Conservation (phyloP, 1,140 invertebrate species). For the Microplitis mediator region DNA sequence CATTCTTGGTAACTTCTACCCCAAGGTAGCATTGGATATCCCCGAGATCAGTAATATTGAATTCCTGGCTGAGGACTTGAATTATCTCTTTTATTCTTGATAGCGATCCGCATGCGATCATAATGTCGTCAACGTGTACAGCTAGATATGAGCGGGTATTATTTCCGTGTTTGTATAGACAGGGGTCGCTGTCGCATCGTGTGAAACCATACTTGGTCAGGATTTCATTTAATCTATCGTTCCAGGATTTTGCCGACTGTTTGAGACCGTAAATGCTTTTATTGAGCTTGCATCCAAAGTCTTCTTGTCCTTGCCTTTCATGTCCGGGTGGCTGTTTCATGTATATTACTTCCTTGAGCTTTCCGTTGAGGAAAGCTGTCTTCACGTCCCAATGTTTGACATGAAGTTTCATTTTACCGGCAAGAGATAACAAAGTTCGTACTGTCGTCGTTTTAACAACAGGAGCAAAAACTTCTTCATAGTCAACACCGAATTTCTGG, state of each 20-base stretch:
- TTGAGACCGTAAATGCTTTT: constrained; percentile 46
- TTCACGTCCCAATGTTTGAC: not conserved
- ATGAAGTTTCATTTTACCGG: not conserved
- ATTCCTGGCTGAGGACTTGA: too few relatives aligned
- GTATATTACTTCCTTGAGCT: not conserved
- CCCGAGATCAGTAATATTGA: too few relatives aligned
- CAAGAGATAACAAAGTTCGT: not conserved
- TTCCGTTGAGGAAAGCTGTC: not conserved
- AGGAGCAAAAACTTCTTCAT: not conserved
- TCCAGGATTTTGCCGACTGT: constrained; percentile 48
- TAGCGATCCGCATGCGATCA: not conserved
- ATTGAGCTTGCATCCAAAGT: constrained; percentile 41
- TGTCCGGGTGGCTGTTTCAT: not conserved
- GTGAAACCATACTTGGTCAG: not conserved
- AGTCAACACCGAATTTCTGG: not conserved
- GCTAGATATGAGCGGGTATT: not conserved
- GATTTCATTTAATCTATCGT: constrained; percentile 30
- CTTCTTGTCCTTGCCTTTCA: not conserved
- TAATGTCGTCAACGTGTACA: not conserved
- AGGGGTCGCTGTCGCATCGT: not conserved
- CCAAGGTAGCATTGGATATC: too few relatives aligned
- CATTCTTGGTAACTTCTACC: too few relatives aligned
- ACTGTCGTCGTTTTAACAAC: not conserved
- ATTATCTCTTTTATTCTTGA: too few relatives aligned
- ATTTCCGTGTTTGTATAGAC: not conserved